phyloP scores from a whole-genome alignment of 1,140 invertebrate genomes.

The Araneus ventricosus region DNA sequence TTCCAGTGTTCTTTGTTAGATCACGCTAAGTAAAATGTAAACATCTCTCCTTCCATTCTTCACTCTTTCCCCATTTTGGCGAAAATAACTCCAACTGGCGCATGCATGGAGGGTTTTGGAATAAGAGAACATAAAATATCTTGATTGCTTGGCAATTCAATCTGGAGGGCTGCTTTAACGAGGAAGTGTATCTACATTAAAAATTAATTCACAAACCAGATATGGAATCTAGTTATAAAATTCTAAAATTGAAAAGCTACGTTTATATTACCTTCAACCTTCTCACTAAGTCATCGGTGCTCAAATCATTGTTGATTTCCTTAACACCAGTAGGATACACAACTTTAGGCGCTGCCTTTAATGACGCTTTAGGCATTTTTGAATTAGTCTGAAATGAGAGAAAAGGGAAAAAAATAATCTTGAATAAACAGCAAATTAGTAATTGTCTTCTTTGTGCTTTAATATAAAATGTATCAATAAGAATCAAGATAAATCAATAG shows the following conservation, averaged over 20 bases:
- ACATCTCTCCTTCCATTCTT: too few species aligned
- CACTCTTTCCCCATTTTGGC: too few species aligned
- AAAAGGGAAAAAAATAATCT: neutral
- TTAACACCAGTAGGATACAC: conserved; percentile 81
- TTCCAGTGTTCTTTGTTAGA: too few species aligned
- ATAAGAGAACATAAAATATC: too few species aligned
- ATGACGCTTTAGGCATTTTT: conserved; percentile 70
- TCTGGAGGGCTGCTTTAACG: too few species aligned
- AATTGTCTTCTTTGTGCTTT: neutral
- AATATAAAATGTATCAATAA: neutral
- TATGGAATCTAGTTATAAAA: neutral
- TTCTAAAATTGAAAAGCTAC: neutral
- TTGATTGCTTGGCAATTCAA: too few species aligned
- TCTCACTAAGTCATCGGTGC: conserved; percentile 95
- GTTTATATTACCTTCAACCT: conserved; percentile 90
- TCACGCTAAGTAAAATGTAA: too few species aligned
- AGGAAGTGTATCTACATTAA: too few species aligned
- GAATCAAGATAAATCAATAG: neutral
- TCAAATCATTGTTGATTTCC: conserved; percentile 91
- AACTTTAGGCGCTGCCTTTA: conserved; percentile 78
- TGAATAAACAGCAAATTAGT: neutral
- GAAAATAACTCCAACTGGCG: too few species aligned
- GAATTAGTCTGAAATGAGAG: conserved; percentile 14
- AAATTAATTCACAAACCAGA: too few species aligned
- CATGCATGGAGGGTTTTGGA: too few species aligned